Conservation (phyloP, 1,140 invertebrate species). For the Lasioglossum baleicum region DNA sequence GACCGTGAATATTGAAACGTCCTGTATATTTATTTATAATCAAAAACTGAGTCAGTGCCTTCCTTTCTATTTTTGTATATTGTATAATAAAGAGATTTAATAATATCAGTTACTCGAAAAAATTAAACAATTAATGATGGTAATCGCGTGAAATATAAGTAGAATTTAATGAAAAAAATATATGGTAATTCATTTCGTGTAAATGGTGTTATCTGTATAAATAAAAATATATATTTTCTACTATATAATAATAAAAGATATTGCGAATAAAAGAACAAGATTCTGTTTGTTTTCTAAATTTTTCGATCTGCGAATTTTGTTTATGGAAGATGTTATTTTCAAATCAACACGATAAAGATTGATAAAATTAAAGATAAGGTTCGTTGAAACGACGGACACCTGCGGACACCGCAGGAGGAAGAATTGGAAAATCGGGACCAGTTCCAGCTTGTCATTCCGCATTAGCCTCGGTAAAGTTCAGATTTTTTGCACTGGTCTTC, state of each 20-base stretch:
- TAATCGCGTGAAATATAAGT: neutral
- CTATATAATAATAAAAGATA: too few species aligned
- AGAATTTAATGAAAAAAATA: neutral
- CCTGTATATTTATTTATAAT: too few species aligned
- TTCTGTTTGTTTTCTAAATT: neutral
- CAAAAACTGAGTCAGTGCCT: too few species aligned
- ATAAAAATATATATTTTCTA: neutral
- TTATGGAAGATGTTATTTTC: neutral
- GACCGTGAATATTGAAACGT: too few species aligned
- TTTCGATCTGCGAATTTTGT: neutral
- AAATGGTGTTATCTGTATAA: too few species aligned
- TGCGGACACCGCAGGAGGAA: neutral
- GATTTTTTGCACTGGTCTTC: too few species aligned
- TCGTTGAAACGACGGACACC: neutral
- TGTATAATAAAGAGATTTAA: neutral
- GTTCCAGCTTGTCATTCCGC: neutral
- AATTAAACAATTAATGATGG: neutral
- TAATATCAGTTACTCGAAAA: conserved; percentile 1
- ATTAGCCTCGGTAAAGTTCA: too few species aligned
- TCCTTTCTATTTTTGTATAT: too few species aligned
- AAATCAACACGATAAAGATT: neutral
- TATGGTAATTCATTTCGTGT: too few species aligned
- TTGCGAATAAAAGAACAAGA: neutral
- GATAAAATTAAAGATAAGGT: conserved; percentile 11
- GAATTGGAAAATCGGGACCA: neutral